Evolutionary conservation across 1,140 invertebrate genomes (phyloP), one percentile per base, ranked within the genome.

Genomic region (Calephelis virginiensis): DNA sequence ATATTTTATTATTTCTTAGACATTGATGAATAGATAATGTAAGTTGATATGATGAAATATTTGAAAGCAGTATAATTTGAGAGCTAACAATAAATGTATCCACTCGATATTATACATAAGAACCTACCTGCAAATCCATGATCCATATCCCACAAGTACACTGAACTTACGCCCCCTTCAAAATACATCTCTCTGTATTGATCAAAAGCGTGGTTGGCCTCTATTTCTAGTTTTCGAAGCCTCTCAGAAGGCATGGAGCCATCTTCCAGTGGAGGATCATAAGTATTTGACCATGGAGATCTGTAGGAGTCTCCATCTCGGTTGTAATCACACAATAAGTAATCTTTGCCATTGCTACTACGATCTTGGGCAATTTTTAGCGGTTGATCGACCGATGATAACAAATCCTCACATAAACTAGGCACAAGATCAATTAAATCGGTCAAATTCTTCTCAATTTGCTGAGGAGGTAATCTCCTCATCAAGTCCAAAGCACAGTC

Each of bases 171-270:
- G 12, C 99, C 99, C 65, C 99, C 99, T 92, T 99, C 99, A 91
- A 99, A 99, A 92, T 99, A 99, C 95, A 99, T 98, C 92, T 99
- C 98, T 89, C 98, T 95, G 85, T 99, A 99, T 83, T 99, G 97
- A 90, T 99, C 98, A 91, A 99, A 99, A 10, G 99, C 99, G 86
- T 96, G 94, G 92, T 99, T 99, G 0, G 98, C 98, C 85, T 99
- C 98, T 61, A 99, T 95, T 93, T 99, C 99, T 72, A 99, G 91
- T 90, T 98, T 98, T 70, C 99, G 93, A 74, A 99, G 93, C 78
- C 96, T 94, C 80, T 99, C 98, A 14, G 98, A 99, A 38, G 99
- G 99, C 96, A 99, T 97, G 12, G 98, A 97, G 6, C 98, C 99
- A 94, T 99, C 99, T 90, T 99, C 98, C 62, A 99, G 88, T 0